Conservation (phyloP, 2,113 vertebrate species). For the Cervus canadensis region DNA sequence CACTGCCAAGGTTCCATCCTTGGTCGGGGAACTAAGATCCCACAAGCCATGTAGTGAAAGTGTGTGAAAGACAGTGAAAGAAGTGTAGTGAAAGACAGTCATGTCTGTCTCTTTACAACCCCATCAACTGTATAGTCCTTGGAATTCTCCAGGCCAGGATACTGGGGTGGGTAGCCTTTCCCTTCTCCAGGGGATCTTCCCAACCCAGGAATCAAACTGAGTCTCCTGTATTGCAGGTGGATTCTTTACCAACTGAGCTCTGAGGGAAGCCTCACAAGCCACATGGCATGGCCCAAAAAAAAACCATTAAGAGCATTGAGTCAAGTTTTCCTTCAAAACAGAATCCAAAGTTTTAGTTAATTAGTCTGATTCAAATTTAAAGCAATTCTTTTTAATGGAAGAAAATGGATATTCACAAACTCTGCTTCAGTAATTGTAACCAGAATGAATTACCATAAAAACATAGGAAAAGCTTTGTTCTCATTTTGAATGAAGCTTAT, state of each 20-base stretch:
- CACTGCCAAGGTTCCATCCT: neutral
- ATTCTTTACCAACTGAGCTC: neutral
- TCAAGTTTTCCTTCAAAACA: neutral
- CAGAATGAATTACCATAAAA: neutral
- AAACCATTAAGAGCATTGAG: neutral
- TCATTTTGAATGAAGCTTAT: neutral
- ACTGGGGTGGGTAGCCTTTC: neutral
- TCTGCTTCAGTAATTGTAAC: neutral
- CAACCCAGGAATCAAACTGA: neutral
- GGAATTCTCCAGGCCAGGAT: neutral
- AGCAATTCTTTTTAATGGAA: conserved; percentile 6
- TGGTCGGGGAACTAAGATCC: neutral
- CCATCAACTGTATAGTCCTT: neutral
- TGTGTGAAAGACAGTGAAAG: neutral
- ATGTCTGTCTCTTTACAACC: neutral
- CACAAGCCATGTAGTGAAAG: neutral
- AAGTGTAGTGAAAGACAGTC: neutral
- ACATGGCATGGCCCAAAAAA: neutral
- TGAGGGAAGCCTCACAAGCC: neutral
- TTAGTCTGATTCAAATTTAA: neutral
- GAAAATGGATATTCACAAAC: neutral
- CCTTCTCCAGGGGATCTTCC: neutral
- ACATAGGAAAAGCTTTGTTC: neutral
- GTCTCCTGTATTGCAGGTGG: neutral
- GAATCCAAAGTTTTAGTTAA: neutral